These are phyloP conservation scores for Mormyrops attenuatus DNA, from an alignment of 2,797 vertebrate species.

Conservation along the genomic window DNA sequence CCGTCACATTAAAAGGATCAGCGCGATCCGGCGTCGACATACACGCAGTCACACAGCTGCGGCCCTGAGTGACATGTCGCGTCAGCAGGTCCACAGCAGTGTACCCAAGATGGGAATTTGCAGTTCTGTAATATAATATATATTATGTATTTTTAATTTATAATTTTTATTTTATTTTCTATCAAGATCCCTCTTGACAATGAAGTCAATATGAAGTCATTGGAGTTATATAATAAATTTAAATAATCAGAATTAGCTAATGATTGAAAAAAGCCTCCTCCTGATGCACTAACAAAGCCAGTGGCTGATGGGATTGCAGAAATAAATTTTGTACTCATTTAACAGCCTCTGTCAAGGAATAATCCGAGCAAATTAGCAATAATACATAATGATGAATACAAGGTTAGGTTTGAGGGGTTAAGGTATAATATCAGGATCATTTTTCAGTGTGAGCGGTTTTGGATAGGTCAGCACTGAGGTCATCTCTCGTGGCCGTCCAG, in stretches of 20 bases:
- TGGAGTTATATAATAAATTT: background rate
- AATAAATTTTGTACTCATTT: background rate
- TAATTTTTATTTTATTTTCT: background rate
- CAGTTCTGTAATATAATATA: background rate
- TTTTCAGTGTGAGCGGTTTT: conserved; percentile 23
- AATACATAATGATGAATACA: conserved; percentile 4
- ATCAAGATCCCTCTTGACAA: background rate
- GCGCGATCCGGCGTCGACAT: background rate
- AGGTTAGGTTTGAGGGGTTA: conserved; percentile 13
- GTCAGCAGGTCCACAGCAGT: background rate
- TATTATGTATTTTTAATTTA: background rate
- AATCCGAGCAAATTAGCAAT: conserved; percentile 15
- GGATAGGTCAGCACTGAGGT: conserved; percentile 13
- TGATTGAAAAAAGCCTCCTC: background rate
- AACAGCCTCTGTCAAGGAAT: background rate
- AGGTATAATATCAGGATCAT: conserved; percentile 25
- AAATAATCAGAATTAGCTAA: background rate
- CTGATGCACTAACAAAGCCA: background rate
- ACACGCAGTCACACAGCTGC: background rate
- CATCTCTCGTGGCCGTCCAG: conserved; percentile 9
- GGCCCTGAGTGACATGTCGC: background rate
- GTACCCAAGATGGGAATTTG: background rate
- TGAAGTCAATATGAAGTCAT: too few species aligned
- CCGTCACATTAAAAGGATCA: background rate
- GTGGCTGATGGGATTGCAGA: background rate